phyloP scores from a whole-genome alignment of 2,113 vertebrate genomes.

The Xiphophorus hellerii region DNA sequence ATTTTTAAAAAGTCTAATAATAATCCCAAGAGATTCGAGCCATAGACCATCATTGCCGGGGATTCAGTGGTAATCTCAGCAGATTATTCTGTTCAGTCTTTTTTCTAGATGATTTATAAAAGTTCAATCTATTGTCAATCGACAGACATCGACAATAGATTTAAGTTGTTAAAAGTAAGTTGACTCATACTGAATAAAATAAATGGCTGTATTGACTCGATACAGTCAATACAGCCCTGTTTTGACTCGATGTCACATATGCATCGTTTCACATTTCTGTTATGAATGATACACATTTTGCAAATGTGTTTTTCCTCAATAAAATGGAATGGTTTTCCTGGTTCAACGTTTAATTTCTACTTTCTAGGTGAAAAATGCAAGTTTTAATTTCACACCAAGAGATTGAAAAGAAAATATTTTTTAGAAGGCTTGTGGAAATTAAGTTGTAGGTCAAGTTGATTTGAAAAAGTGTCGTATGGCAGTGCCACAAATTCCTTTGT shows the following conservation, averaged over 20 bases:
- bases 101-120: neutral
- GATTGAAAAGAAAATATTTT: no score
- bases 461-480: no score
- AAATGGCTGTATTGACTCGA: neutral
- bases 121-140: neutral
- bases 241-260: neutral
- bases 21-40: neutral
- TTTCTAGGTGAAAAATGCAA: no score
- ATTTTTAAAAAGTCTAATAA: neutral
- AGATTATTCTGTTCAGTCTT: neutral
- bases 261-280: neutral
- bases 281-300: no score
- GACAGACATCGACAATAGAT: neutral
- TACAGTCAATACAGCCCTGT: neutral
- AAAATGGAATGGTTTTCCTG: no score
- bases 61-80: neutral
- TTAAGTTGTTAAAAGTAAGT: neutral
- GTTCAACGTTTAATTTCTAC: no score
- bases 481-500: no score
- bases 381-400: no score
- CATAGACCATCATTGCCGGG: neutral
- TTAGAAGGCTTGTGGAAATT: no score
- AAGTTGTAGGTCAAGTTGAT: no score
- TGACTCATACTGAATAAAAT: neutral
- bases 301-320: no score